Conservation (phyloP, 2,797 vertebrate genomes). For the Dipus sagitta region DNA sequence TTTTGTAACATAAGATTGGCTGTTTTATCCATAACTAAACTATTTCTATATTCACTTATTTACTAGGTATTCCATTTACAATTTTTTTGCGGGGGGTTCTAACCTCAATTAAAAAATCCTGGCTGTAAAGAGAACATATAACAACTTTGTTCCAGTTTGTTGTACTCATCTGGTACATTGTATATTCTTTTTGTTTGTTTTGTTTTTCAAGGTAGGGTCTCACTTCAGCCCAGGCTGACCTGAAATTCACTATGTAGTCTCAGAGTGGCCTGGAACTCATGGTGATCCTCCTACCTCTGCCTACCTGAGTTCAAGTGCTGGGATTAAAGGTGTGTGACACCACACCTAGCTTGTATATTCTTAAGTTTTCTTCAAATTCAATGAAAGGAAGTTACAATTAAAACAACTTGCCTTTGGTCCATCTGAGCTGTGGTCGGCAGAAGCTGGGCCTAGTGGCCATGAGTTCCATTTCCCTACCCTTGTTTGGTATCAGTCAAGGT, state of each 20-base stretch:
- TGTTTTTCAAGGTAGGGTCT: too few relatives aligned
- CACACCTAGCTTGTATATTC: too few relatives aligned
- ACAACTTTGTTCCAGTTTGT: neutral
- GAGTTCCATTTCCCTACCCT: neutral
- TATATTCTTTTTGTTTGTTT: neutral
- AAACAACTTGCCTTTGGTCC: slow-evolving; percentile 5
- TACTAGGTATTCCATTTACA: neutral
- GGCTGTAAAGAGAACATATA: neutral
- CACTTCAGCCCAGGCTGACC: too few relatives aligned
- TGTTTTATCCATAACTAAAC: neutral
- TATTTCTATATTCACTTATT: neutral
- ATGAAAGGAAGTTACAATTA: neutral
- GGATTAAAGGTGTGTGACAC: too few relatives aligned
- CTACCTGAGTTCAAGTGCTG: too few relatives aligned
- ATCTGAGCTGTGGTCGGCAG: neutral
- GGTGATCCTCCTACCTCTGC: too few relatives aligned
- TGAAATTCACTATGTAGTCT: too few relatives aligned
- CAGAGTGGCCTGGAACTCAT: too few relatives aligned
- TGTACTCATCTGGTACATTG: neutral
- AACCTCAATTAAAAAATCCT: slow-evolving; percentile 40
- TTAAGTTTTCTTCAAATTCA: neutral
- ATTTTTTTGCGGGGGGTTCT: neutral
- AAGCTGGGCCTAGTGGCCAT: neutral
- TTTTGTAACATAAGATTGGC: neutral
- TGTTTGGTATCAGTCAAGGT: neutral